Conservation (phyloP, 1,140 invertebrate genomes). For the Theocolax elegans region DNA sequence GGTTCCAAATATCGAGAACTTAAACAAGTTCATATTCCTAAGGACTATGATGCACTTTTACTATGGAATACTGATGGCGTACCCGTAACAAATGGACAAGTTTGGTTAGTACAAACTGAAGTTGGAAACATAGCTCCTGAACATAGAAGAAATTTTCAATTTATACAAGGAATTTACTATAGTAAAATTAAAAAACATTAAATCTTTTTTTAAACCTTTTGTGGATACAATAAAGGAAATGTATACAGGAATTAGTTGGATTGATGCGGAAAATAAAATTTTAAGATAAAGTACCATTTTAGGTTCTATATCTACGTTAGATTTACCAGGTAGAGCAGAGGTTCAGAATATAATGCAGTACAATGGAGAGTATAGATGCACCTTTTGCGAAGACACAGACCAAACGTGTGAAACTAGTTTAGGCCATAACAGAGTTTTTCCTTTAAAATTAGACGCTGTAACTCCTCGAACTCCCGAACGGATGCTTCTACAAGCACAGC, state of each 20-base stretch:
- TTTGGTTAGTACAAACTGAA: too few species aligned
- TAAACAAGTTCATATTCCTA: not conserved
- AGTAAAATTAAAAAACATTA: constrained; percentile 26
- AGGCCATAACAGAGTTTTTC: not conserved
- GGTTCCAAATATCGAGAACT: too few species aligned
- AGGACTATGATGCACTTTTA: constrained; percentile 31
- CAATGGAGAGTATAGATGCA: constrained; percentile 24
- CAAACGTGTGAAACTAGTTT: not conserved
- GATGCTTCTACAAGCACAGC: not conserved
- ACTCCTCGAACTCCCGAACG: not conserved
- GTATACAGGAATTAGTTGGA: not conserved
- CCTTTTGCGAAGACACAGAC: not conserved
- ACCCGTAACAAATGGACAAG: constrained; percentile 24
- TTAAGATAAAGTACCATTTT: not conserved
- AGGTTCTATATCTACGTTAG: constrained; percentile 27
- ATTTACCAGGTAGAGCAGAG: constrained; percentile 35
- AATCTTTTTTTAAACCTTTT: constrained; percentile 26
- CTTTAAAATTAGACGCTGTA: not conserved
- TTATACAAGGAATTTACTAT: too few species aligned
- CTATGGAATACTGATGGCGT: constrained; percentile 40
- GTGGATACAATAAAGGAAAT: not conserved
- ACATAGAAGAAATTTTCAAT: too few species aligned
- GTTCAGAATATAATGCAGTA: constrained; percentile 31
- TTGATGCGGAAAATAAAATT: not conserved
- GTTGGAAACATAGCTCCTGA: too few species aligned